These are phyloP conservation scores for Pandemis cinnamomeana DNA, from an alignment of 2,888 invertebrate species.

Conservation along the genomic window DNA sequence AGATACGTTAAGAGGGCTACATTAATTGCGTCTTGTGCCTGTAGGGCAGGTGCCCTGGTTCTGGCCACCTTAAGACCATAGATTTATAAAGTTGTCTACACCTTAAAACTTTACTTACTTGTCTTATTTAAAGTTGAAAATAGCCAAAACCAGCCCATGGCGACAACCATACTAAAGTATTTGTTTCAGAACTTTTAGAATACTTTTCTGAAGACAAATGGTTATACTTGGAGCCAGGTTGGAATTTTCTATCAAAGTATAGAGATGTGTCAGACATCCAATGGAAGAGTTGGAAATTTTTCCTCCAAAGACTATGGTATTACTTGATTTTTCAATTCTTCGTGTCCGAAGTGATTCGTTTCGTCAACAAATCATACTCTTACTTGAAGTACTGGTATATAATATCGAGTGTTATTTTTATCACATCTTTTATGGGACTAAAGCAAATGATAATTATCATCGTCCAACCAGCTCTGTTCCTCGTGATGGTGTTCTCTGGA, in stretches of 20 bases:
- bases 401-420: slow-evolving; percentile 75
- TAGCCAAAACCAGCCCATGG: too few relatives aligned
- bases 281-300: slow-evolving; percentile 87
- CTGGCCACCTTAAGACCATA: too few relatives aligned
- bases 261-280: slow-evolving; percentile 89
- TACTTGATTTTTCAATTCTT: slow-evolving; percentile 84
- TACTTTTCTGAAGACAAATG: slow-evolving; percentile 54
- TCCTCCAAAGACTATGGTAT: slow-evolving; percentile 78
- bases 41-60: too few relatives aligned
- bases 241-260: slow-evolving; percentile 80
- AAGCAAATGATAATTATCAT: slow-evolving; percentile 79
- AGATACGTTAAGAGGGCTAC: too few relatives aligned
- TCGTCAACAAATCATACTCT: slow-evolving; percentile 46
- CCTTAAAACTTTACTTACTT: too few relatives aligned
- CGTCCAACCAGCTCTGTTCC: slow-evolving; percentile 84
- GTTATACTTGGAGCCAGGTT: slow-evolving; percentile 84
- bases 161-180: background rate
- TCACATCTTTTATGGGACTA: slow-evolving; percentile 75
- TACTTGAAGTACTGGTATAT: slow-evolving; percentile 83
- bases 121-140: too few relatives aligned
- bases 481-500: slow-evolving; percentile 68
- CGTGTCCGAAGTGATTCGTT: slow-evolving; percentile 79
- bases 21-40: too few relatives aligned
- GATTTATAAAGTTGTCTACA: too few relatives aligned
- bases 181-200: slow-evolving; percentile 62